Base-by-base conservation (phyloP, 2,888 invertebrate genomes). In the Lepidochrysops patricia region DNA sequence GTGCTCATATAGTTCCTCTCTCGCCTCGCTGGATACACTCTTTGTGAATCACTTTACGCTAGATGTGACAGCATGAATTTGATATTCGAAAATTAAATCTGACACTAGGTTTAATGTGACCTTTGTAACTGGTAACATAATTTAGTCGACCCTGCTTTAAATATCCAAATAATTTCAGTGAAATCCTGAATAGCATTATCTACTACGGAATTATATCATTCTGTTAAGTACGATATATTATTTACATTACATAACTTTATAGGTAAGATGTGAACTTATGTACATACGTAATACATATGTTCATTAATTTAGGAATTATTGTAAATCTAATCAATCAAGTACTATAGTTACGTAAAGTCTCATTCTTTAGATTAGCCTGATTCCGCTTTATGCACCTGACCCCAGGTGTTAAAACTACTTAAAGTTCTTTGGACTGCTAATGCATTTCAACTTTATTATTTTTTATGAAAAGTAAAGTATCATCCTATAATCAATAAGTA, bases 1-100 rank as follows among this genome's bases (percentile, higher is more conserved):
- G 79, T 79, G 76, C 80, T 79, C 76, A 76, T 79, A 79, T 77
- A 76, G 76, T 68, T 61, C 60, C 61, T 60, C 50, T 60, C 25
- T 43, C 59, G 61, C 59, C 59, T 58, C 61, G 48, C 58, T 48
- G 60, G 60, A 57, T 58, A 32, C 35, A 48, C 48, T 27, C 27
- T 12, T 54, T 35, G 34, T 50, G 62, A 57, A 19, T 19, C 57
- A 61, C 19, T 62, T 5, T 37, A 49, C 35, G 52, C 67, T 67
- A 52, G 67, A 67, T 57, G 63, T 57, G 63, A 12, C 61, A 63
- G 49, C 27, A 19, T 35, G 27, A 54, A 59, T 52, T 35, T 50
- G 35, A 59, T 34, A 52, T 35, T 54, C 54, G 32, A 54, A 54
- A 54, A 54, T 54, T 32, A 54, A 54, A 54, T 54, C 29, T 32